Evolutionary conservation across 2,113 vertebrate genomes (phyloP).

Genomic region (Promerops cafer): DNA sequence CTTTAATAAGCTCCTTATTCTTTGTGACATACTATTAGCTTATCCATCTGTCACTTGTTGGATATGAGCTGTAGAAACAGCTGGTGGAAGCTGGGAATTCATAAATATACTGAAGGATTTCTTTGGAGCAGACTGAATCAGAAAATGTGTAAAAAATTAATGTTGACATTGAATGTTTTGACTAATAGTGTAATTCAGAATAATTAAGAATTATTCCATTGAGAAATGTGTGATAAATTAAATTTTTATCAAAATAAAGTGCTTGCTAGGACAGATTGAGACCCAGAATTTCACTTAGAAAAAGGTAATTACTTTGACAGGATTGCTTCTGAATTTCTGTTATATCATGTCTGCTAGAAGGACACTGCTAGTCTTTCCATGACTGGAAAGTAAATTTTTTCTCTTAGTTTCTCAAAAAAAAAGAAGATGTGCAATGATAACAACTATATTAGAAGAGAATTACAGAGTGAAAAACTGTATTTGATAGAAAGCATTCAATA

Average conservation of each 20-base stretch:
- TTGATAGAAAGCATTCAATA: neutral
- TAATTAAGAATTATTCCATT: neutral
- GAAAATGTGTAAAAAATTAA: neutral
- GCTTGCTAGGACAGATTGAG: neutral
- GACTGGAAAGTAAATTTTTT: neutral
- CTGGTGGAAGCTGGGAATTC: neutral
- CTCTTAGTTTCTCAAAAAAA: neutral
- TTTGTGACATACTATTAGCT: neutral
- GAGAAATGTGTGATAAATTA: neutral
- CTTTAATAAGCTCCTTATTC: neutral
- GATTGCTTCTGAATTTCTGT: neutral
- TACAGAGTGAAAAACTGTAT: neutral
- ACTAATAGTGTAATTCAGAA: neutral
- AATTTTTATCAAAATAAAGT: neutral
- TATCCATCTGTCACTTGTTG: neutral
- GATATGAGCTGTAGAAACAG: neutral
- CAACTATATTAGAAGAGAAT: neutral
- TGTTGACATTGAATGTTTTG: neutral
- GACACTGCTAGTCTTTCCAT: neutral
- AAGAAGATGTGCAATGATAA: neutral
- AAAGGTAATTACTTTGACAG: neutral
- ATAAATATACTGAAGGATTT: neutral
- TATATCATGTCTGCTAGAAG: neutral
- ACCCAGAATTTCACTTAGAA: neutral
- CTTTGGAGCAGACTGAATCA: neutral